phyloP scores from a whole-genome alignment of 92 coral and sea anemone species.

The Zoanthus sociatus region DNA sequence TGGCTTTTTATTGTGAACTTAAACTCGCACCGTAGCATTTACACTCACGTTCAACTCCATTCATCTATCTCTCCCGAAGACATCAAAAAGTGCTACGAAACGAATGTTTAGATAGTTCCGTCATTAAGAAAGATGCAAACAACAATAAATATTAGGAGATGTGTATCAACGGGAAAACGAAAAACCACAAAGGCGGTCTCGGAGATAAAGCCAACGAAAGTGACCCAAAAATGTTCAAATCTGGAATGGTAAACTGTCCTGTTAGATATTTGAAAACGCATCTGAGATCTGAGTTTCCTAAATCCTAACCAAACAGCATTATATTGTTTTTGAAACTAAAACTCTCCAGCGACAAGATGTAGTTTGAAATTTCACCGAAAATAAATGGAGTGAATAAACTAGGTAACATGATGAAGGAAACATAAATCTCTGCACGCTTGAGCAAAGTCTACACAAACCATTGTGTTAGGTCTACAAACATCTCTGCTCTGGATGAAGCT shows the following conservation, averaged over 20 bases:
- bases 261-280: slow-evolving; percentile 58
- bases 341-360: slow-evolving; percentile 44
- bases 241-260: slow-evolving; percentile 55
- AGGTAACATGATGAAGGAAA: slow-evolving; percentile 68
- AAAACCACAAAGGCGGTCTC: slow-evolving; percentile 64
- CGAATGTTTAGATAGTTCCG: slow-evolving; percentile 59
- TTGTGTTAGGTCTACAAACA: slow-evolving; percentile 66
- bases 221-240: slow-evolving; percentile 61
- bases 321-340: slow-evolving; percentile 65
- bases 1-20: too few relatives aligned
- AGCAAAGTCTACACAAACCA: slow-evolving; percentile 68
- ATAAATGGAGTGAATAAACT: slow-evolving; percentile 60
- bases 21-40: too few relatives aligned
- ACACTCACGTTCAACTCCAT: slow-evolving; percentile 31
- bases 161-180: slow-evolving; percentile 49
- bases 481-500: slow-evolving; percentile 66
- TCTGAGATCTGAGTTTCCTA: slow-evolving; percentile 38
- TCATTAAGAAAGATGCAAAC: slow-evolving; percentile 62
- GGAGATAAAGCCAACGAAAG: slow-evolving; percentile 62
- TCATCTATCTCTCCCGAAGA: slow-evolving; percentile 56
- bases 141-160: slow-evolving; percentile 61
- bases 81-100: slow-evolving; percentile 66
- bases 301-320: slow-evolving; percentile 65
- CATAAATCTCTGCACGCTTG: slow-evolving; percentile 56
- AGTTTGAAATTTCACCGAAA: slow-evolving; percentile 67